phyloP scores from a whole-genome alignment of 23 tunicate genomes.

The Ciona savignyi region DNA sequence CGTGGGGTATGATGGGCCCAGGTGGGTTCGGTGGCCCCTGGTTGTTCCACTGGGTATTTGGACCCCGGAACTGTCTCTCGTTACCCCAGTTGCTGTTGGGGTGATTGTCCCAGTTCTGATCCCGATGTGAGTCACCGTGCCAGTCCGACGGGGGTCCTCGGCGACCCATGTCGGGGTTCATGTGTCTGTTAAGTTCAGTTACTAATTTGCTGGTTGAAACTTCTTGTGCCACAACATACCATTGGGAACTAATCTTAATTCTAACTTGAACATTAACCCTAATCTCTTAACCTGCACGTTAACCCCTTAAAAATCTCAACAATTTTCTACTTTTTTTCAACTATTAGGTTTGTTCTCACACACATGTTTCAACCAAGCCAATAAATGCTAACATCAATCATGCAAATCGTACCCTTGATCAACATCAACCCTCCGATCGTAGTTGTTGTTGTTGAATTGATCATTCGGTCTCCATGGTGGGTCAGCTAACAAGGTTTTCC shows the following conservation, averaged over 20 bases:
- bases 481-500: neutral
- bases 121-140: neutral
- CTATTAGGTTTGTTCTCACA: too few species aligned
- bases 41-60: neutral
- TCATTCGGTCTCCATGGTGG: neutral
- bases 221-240: too few species aligned
- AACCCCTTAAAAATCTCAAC: too few species aligned
- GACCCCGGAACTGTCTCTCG: neutral
- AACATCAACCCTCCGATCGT: neutral
- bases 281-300: too few species aligned
- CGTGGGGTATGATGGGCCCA: constrained; percentile 2
- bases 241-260: too few species aligned
- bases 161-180: neutral
- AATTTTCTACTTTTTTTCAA: too few species aligned
- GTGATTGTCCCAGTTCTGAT: constrained; percentile 3
- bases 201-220: too few species aligned
- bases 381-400: too few species aligned
- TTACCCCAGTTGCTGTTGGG: constrained; percentile 1
- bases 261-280: too few species aligned
- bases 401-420: neutral
- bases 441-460: neutral
- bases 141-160: neutral
- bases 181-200: too few species aligned
- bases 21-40: neutral
- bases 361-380: too few species aligned